Evolutionary conservation across 2,797 vertebrate genomes (phyloP), one percentile per base, ranked within the genome.

Genomic region (Chelidonichthys spinosus): DNA sequence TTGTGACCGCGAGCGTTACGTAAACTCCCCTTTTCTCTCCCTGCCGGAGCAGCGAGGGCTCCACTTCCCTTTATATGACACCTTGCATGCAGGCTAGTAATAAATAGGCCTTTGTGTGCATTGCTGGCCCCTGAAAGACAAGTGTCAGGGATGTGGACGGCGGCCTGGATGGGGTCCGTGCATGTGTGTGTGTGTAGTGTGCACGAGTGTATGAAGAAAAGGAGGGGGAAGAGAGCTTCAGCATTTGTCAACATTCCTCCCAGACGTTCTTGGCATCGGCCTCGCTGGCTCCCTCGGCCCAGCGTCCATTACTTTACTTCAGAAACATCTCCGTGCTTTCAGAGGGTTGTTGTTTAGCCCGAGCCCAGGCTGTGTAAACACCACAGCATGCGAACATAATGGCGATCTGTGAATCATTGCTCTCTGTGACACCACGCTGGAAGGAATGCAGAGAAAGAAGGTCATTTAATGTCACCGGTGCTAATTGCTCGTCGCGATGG

Each of bases 351-450:
- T 87, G 76, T 84, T 90, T 85, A 82, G 56, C 75, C 44, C 53
- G 42, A 85, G 84, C 44, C 77, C 63, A 69, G 62, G 66, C 64
- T 80, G 68, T 84, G 81, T 90, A 89, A 88, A 87, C 86, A 88
- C 69, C 63, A 47, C 79, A 68, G 75, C 64, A 70, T 79, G 84
- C 76, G 89, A 89, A 77, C 89, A 81, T 72, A 84, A 86, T 56
- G 52, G 79, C 50, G 82, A 74, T 71, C 70, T 67, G 59, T 86
- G 86, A 85, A 72, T 88, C 76, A 74, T 60, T 73, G 42, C 17
- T 72, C 69, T 85, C 76, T 68, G 73, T 93, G 90, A 92, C 86
- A 84, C 72, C 80, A 78, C 46, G 70, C 78, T 81, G 90, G 91
- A 93, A 92, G 78, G 86, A 93, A 93, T 92, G 88, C 76, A 81